phyloP scores from a whole-genome alignment of 1,140 invertebrate species.

The Belonocnema kinseyi region DNA sequence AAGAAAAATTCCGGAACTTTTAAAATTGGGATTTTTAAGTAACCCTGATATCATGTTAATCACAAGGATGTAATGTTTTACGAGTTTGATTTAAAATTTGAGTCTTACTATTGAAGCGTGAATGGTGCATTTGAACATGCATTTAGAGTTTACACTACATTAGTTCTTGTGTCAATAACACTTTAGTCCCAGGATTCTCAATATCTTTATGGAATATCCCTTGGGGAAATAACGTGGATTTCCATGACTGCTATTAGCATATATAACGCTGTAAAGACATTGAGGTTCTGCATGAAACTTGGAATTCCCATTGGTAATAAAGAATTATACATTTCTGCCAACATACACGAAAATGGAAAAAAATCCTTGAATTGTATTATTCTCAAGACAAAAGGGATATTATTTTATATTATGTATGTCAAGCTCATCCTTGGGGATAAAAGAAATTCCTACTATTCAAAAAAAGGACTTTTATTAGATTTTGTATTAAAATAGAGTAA shows the following conservation, averaged over 20 bases:
- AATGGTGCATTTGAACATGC: no score
- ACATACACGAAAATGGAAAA: neutral
- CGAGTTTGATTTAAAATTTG: no score
- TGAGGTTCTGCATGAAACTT: conserved; percentile 36
- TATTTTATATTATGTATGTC: conserved; percentile 22
- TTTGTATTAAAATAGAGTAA: no score
- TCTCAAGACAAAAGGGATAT: conserved; percentile 9
- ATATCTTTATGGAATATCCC: conserved; percentile 6
- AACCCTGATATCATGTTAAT: no score
- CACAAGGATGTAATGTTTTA: no score
- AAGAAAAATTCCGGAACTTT: no score
- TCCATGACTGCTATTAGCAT: conserved; percentile 55
- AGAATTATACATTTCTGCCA: conserved; percentile 47
- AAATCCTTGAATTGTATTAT: conserved; percentile 1
- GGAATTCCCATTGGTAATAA: conserved; percentile 60
- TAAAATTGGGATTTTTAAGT: no score
- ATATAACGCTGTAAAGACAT: conserved; percentile 42
- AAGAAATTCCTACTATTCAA: neutral
- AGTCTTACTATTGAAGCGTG: no score
- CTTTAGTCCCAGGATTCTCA: neutral
- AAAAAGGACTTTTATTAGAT: neutral
- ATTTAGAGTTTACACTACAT: neutral
- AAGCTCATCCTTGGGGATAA: neutral
- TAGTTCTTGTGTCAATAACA: conserved; percentile 9
- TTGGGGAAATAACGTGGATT: conserved; percentile 48